Evolutionary conservation across 1,140 invertebrate species (phyloP), one percentile per base, ranked within the genome.

Genomic region (Thaumetopoea pityocampa): DNA sequence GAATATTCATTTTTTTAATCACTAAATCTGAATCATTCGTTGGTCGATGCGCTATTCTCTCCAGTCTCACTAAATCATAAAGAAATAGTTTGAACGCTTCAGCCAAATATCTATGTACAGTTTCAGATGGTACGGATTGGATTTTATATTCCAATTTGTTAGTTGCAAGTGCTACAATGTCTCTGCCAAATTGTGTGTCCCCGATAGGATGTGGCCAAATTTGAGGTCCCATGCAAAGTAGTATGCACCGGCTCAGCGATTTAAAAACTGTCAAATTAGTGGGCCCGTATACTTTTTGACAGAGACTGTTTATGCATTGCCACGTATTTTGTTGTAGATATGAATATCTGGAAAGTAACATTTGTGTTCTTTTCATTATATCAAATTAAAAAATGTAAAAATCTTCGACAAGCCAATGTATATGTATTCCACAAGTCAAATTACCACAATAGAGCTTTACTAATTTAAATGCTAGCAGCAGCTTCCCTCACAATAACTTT

Each of bases 171-270:
- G 44, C 29, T 20, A 69, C 44, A 7, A 69, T 64, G 5, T 60
- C 67, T 43, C 76, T 78, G 35, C 85, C 85, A 14, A 83, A 76
- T 14, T 70, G 67, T 3, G 84, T 81, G 4, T 84, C 73, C 4
- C 86, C 87, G 4, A 86, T 87, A 1, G 87, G 87, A 40, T 85
- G 66, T 0, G 87, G 87, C 87, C 87, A 88, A 1, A 88, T 20
- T 34, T 87, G 86, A 5, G 85, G 85, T 6, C 81, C 85, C 34
- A 74, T 81, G 48, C 87, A 88, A 4, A 86, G 33, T 49, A 88
- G 78, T 38, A 74, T 85, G 68, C 87, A 88, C 10, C 64, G 30
- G 22, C 70, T 73, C 0, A 66, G 23, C 0, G 73, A 74, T 7
- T 33, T 53, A 67, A 5, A 44, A 35, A 4, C 17, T 42, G 6